Evolutionary conservation across 2,113 vertebrate genomes (phyloP).

Genomic region (Peromyscus leucopus): DNA sequence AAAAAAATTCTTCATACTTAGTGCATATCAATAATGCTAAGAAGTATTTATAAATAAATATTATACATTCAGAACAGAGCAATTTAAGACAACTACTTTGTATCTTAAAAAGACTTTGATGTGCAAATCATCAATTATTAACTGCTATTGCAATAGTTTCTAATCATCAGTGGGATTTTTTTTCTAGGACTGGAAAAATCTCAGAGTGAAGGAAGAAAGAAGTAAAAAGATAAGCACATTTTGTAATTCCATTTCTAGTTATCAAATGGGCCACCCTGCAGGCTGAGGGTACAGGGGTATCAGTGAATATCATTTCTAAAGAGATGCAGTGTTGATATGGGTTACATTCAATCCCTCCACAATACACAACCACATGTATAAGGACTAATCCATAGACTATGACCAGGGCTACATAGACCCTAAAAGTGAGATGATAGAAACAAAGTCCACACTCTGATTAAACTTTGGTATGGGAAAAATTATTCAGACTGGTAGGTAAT

Average conservation of each 20-base stretch:
- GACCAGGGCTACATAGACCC: background rate
- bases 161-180: background rate
- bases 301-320: background rate
- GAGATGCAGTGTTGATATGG: background rate
- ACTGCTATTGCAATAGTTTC: background rate
- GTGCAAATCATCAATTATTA: slow-evolving; percentile 11
- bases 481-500: background rate
- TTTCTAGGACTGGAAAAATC: background rate
- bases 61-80: background rate
- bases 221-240: background rate
- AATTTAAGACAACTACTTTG: slow-evolving; percentile 44
- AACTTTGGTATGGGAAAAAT: background rate
- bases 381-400: background rate
- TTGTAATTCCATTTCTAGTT: background rate
- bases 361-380: background rate
- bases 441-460: background rate
- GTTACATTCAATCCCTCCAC: background rate
- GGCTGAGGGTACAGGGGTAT: background rate
- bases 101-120: slow-evolving; percentile 3
- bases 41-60: slow-evolving; percentile 36
- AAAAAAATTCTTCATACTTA: background rate
- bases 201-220: background rate
- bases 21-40: slow-evolving; percentile 20
- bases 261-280: background rate
- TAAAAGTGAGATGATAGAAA: background rate